These are phyloP conservation scores for Takifugu rubripes DNA, from an alignment of 2,797 vertebrate species.

Conservation along the genomic window DNA sequence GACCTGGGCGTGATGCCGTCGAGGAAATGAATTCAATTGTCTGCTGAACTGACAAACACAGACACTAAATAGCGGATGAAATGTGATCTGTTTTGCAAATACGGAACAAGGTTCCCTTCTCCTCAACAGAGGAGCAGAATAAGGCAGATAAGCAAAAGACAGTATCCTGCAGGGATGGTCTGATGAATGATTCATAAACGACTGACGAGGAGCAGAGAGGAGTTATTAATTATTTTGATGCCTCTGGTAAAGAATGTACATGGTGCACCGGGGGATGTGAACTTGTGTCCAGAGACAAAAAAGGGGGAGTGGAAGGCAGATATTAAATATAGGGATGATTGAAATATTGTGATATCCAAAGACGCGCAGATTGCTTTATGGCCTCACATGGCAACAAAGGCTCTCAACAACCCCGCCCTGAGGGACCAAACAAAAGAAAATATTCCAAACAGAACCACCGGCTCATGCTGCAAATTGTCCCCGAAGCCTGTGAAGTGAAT, in stretches of 20 bases:
- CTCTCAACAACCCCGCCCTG: not conserved
- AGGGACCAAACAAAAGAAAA: slow-evolving; percentile 13
- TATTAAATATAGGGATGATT: slow-evolving; percentile 6
- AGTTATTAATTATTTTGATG: slow-evolving; percentile 59
- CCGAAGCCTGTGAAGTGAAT: slow-evolving; percentile 27
- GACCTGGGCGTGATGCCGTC: slow-evolving; percentile 2
- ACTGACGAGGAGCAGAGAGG: slow-evolving; percentile 30
- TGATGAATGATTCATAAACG: slow-evolving; percentile 64
- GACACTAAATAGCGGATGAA: slow-evolving; percentile 8
- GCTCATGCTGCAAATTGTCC: slow-evolving; percentile 20
- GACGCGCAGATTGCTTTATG: slow-evolving; percentile 7
- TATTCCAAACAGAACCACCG: slow-evolving; percentile 23
- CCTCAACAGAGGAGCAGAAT: slow-evolving; percentile 6
- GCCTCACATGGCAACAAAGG: slow-evolving; percentile 10
- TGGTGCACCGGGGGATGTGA: slow-evolving; percentile 42
- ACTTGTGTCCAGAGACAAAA: slow-evolving; percentile 36
- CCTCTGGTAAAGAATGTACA: slow-evolving; percentile 55
- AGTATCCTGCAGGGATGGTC: slow-evolving; percentile 37
- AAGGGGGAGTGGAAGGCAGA: not conserved
- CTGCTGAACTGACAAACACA: slow-evolving; percentile 2
- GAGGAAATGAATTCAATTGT: slow-evolving; percentile 12
- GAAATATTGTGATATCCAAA: slow-evolving; percentile 11
- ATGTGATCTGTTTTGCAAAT: slow-evolving; percentile 15
- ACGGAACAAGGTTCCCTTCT: slow-evolving; percentile 9
- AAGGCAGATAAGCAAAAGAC: slow-evolving; percentile 40